Conservation (phyloP, 2,113 vertebrate species). For the Corythornis cristatus region DNA sequence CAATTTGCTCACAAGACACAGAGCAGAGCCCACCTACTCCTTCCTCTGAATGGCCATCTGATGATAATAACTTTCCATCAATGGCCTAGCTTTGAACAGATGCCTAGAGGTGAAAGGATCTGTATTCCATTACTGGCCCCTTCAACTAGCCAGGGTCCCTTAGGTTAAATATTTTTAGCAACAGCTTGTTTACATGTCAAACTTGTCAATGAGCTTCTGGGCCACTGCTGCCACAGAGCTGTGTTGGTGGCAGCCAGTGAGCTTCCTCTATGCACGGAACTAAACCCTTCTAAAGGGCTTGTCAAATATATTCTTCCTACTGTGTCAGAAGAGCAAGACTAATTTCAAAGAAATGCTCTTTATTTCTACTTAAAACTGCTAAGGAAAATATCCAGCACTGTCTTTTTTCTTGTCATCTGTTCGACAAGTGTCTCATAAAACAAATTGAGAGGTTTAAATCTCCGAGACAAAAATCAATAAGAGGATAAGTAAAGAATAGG, state of each 20-base stretch:
- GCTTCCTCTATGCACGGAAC: neutral
- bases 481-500: constrained; percentile 72
- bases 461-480: constrained; percentile 73
- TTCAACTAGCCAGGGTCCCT: constrained; percentile 20
- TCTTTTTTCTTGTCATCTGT: constrained; percentile 57
- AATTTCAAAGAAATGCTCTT: constrained; percentile 68
- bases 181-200: constrained; percentile 70
- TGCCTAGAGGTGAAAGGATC: constrained; percentile 66
- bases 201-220: constrained; percentile 59
- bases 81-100: constrained; percentile 25
- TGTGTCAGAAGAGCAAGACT: constrained; percentile 40
- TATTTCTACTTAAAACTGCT: constrained; percentile 67
- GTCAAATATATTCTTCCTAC: constrained; percentile 50
- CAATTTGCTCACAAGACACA: neutral
- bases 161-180: constrained; percentile 71
- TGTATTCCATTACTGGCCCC: constrained; percentile 59
- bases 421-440: constrained; percentile 69
- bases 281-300: constrained; percentile 46
- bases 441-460: constrained; percentile 74
- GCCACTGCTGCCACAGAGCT: constrained; percentile 34
- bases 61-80: neutral
- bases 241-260: constrained; percentile 21
- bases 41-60: neutral
- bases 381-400: constrained; percentile 58
- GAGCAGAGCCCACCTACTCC: constrained; percentile 39